Evolutionary conservation across 2,113 vertebrate species (phyloP).

Genomic region (Spheniscus mendiculus): DNA sequence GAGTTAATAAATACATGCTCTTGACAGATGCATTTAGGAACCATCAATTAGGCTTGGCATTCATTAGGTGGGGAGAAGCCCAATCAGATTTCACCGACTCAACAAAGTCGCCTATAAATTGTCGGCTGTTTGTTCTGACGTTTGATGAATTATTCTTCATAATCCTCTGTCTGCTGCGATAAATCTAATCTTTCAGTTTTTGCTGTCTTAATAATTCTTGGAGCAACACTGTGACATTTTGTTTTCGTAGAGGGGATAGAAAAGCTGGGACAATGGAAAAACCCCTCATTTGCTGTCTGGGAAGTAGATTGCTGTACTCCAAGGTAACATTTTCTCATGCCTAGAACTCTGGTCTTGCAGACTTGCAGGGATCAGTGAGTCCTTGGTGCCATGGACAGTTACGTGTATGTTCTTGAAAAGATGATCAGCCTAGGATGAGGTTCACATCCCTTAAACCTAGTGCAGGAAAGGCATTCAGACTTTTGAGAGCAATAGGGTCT

Average conservation of each 20-base stretch:
- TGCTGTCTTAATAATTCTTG: conserved; percentile 78
- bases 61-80: conserved; percentile 72
- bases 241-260: conserved; percentile 10
- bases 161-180: conserved; percentile 75
- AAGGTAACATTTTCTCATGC: background rate
- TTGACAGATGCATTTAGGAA: conserved; percentile 69
- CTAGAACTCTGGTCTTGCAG: background rate
- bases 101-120: conserved; percentile 75
- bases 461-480: background rate
- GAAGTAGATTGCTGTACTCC: background rate
- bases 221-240: conserved; percentile 53
- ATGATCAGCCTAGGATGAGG: background rate
- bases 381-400: background rate
- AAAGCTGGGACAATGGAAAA: background rate
- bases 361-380: background rate
- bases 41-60: conserved; percentile 75
- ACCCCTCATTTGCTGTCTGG: background rate
- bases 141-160: conserved; percentile 86
- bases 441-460: background rate
- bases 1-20: conserved; percentile 72
- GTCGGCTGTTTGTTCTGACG: conserved; percentile 74
- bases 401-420: background rate
- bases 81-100: conserved; percentile 75
- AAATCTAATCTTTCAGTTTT: conserved; percentile 80
- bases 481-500: background rate